Base-by-base conservation (phyloP, 2,888 invertebrate species). In the Lottia gigantea region DNA sequence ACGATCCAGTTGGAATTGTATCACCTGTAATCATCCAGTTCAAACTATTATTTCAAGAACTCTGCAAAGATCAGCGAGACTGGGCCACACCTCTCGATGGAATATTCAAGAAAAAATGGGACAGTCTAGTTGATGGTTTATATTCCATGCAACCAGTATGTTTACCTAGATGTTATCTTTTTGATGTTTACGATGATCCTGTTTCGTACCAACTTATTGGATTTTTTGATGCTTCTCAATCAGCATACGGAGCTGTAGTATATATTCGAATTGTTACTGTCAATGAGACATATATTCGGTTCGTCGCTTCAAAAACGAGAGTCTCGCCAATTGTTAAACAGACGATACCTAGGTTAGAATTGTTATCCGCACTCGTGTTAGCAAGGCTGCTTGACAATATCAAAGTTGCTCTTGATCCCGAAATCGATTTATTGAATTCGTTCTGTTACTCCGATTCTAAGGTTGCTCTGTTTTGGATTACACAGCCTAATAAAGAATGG, bases 201-300 rank as follows among this genome's bases (percentile, higher is more conserved):
- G 19, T 55, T 55, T 23, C 55, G 19, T 55, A 23, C 55, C 55
- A 55, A 23, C 55, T 55, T 55, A 23, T 55, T 55, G 55, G 55
- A 55, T 55, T 55, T 55, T 55, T 6, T 19, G 55, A 55, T 12
- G 55, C 55, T 19, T 55, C 55, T 23, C 23, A 23, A 55, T 19
- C 55, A 19, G 55, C 55, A 55, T 55, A 55, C 23, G 23, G 55
- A 12, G 55, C 55, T 12, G 55, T 55, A 16, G 55, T 55, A 23
- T 55, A 55, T 23, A 11, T 55, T 23, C 19, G 55, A 55, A 23
- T 55, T 23, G 23, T 3, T 23, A 55, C 23, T 14, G 23, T 4
- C 12, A 55, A 23, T 6, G 49, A 19, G 19, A 16, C 19, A 8
- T 49, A 19, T 49, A 49, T 19, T 7, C n/a, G 19, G 49, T 49